Evolutionary conservation across 1,140 invertebrate species (phyloP), one percentile per base, ranked within the genome.

Genomic region (Penaeus vannamei): DNA sequence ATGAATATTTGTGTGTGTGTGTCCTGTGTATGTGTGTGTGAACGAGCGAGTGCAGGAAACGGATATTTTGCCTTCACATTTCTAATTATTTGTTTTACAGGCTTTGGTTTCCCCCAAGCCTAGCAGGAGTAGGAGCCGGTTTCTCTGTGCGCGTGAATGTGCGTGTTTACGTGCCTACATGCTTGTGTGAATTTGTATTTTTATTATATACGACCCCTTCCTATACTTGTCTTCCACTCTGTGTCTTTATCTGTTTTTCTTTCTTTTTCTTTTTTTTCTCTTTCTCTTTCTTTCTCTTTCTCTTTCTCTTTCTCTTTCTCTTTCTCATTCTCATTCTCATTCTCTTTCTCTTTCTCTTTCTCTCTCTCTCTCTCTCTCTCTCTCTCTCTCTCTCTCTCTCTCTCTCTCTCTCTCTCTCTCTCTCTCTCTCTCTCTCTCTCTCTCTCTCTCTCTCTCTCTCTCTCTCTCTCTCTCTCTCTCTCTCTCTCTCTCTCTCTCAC

Each of bases 51-150:
- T 53, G 12, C 12, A 53, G 53, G 53, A 53, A 53, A 53, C 53
- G 53, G 53, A 53, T 14, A 53, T 53, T 53, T 14, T 53, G 23
- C 23, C 2, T 12, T 84, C 1, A 66, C 82, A 46, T 26, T 17
- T 29, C 19, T 26, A 66, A 32, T 42, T 42, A 26, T 60, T 53
- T 53, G 53, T 80, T 66, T 53, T 89, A 26, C 85, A 90, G 76
- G 69, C 42, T 91, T 64, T 84, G 53, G 64, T 89, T 22, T 89
- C 69, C 42, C 42, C 83, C 36, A 2, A 64, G 64, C n/a, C n/a
- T n/a, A n/a, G 62, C 29, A 85, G 77, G 36, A 61, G 10, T 14
- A 53, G 53, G 53, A 53, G 53, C 53, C 53, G 53, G 53, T 12
- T 53, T 53, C 8, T 53, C 12, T 53, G 53, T 14, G 53, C 8